phyloP scores from a whole-genome alignment of 1,140 invertebrate species.

The Diachasmimorpha longicaudata region DNA sequence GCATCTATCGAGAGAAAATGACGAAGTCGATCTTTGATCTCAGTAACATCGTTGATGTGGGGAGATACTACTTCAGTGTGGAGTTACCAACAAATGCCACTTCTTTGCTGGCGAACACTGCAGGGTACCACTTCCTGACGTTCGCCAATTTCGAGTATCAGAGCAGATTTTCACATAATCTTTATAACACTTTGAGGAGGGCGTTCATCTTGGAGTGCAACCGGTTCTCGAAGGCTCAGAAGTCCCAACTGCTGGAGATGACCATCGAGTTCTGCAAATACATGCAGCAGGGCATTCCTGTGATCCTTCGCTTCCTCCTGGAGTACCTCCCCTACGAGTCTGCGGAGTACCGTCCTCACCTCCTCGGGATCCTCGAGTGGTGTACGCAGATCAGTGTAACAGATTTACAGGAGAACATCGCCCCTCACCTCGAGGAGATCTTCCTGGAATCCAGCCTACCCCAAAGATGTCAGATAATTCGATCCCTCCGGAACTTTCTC shows the following conservation, averaged over 20 bases:
- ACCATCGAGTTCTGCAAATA: constrained; percentile 51
- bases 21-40: constrained; percentile 54
- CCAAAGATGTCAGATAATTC: constrained; percentile 50
- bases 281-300: constrained; percentile 56
- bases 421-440: constrained; percentile 43
- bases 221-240: constrained; percentile 45
- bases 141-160: constrained; percentile 52
- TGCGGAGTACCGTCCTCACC: constrained; percentile 40
- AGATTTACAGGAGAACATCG: constrained; percentile 36
- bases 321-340: constrained; percentile 49
- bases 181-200: constrained; percentile 51
- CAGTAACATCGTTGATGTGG: constrained; percentile 44
- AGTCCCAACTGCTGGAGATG: constrained; percentile 47
- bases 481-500: constrained; percentile 38
- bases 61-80: constrained; percentile 45
- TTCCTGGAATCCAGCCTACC: constrained; percentile 46
- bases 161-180: constrained; percentile 56
- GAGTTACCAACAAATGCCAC: constrained; percentile 52
- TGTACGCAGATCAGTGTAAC: constrained; percentile 41
- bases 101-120: constrained; percentile 51
- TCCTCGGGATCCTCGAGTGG: constrained; percentile 53
- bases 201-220: constrained; percentile 52
- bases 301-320: constrained; percentile 51
- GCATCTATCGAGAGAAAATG: constrained; percentile 42
- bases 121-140: constrained; percentile 55